A percentile compares a stretch with the other conserved stretches of the same genome.
Conservation (phyloP, 2,113 vertebrate species). For the Progne subis region DNA sequence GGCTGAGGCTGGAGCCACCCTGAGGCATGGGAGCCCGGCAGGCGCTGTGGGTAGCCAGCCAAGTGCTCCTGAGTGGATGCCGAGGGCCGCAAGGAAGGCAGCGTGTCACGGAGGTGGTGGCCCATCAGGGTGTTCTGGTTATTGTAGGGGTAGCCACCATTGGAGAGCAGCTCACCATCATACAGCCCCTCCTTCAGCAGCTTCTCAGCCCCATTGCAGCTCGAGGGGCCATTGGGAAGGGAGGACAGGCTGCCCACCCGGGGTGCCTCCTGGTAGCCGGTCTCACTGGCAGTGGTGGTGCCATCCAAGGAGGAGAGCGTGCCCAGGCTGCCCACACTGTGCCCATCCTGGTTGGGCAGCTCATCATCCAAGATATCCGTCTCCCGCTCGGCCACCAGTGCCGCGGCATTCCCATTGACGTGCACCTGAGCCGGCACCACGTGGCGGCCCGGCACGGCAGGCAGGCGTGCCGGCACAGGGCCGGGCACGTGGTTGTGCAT, state of each 20-base stretch:
- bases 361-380: slow-evolving; percentile 97
- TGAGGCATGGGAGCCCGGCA: not conserved
- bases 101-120: slow-evolving; percentile 50
- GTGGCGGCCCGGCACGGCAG: slow-evolving; percentile 69
- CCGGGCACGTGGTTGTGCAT: slow-evolving; percentile 79
- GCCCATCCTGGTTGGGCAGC: slow-evolving; percentile 89
- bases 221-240: slow-evolving; percentile 72
- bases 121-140: slow-evolving; percentile 51
- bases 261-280: slow-evolving; percentile 71
- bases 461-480: slow-evolving; percentile 49
- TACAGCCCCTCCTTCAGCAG: slow-evolving; percentile 63
- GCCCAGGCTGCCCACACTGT: slow-evolving; percentile 92
- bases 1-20: slow-evolving; percentile 71
- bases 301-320: slow-evolving; percentile 90
- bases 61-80: slow-evolving; percentile 81
- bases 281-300: slow-evolving; percentile 79
- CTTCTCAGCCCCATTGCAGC: slow-evolving; percentile 71
- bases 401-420: slow-evolving; percentile 80
- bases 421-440: slow-evolving; percentile 94
- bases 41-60: slow-evolving; percentile 66
- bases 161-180: slow-evolving; percentile 78
- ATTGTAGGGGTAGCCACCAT: slow-evolving; percentile 78
- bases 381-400: slow-evolving; percentile 83
- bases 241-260: slow-evolving; percentile 61
- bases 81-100: slow-evolving; percentile 71